Conservation (phyloP, 2,797 vertebrate species). For the Brachymystax lenok region DNA sequence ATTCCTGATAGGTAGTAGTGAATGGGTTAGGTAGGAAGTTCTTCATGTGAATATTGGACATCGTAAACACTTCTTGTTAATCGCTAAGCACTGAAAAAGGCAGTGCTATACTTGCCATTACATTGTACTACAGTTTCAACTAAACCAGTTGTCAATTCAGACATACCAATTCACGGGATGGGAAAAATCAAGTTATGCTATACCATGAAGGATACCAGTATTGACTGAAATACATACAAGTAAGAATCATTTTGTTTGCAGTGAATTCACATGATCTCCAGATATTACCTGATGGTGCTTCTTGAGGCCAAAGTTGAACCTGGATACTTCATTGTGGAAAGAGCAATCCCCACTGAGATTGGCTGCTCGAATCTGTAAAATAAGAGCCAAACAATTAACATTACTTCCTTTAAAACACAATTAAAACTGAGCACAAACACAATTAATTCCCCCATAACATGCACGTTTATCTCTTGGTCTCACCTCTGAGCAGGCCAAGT, state of each 20-base stretch:
- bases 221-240: not conserved
- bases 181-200: too few relatives aligned
- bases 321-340: constrained; percentile 82
- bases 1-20: constrained; percentile 66
- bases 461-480: constrained; percentile 36
- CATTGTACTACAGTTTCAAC: too few relatives aligned
- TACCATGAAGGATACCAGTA: not conserved
- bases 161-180: not conserved
- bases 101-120: too few relatives aligned
- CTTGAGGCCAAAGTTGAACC: constrained; percentile 91
- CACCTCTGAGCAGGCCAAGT: constrained; percentile 96
- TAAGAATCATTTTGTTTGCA: not conserved
- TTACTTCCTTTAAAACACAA: not conserved
- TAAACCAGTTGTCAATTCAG: not conserved
- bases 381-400: constrained; percentile 2
- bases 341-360: constrained; percentile 97
- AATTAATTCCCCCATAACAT: not conserved
- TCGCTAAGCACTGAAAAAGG: too few relatives aligned
- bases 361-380: constrained; percentile 88
- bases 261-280: not conserved
- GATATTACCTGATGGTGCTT: constrained; percentile 88
- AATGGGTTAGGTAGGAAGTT: not conserved
- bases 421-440: not conserved
- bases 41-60: constrained; percentile 28
- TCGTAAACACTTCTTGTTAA: constrained; percentile 15